phyloP scores from a whole-genome alignment of 2,113 vertebrate species.

The Cepphus grylle region DNA sequence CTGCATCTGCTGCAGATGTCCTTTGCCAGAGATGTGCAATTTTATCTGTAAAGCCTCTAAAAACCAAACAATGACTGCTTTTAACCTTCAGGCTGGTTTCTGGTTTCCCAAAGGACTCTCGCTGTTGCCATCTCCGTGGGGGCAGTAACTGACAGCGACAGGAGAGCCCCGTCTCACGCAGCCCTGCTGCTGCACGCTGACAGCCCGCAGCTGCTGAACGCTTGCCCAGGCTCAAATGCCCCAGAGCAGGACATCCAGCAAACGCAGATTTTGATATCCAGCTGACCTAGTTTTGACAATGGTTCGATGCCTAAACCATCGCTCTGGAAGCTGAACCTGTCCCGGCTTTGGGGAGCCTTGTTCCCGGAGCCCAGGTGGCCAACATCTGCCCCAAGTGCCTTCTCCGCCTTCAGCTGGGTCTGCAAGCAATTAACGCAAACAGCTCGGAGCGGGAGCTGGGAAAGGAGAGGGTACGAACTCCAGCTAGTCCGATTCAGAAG shows the following conservation, averaged over 20 bases:
- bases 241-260: not conserved
- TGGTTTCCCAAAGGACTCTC: not conserved
- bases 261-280: not conserved
- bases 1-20: not conserved
- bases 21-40: not conserved
- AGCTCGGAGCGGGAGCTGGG: not conserved
- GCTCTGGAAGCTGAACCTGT: not conserved
- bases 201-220: not conserved
- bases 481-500: rapidly evolving
- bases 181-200: rapidly evolving
- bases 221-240: not conserved
- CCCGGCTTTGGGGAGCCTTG: not conserved
- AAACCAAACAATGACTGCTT: not conserved
- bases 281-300: conserved; percentile 16
- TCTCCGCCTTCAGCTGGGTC: not conserved
- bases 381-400: not conserved
- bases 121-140: not conserved
- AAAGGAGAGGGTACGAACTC: not conserved
- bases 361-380: not conserved
- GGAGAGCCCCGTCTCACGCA: not conserved
- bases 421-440: not conserved
- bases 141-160: not conserved
- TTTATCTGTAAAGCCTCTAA: not conserved
- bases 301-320: not conserved
- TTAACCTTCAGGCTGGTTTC: not conserved